Evolutionary conservation across 1,140 invertebrate genomes (phyloP).

Genomic region (Pristionchus pacificus): DNA sequence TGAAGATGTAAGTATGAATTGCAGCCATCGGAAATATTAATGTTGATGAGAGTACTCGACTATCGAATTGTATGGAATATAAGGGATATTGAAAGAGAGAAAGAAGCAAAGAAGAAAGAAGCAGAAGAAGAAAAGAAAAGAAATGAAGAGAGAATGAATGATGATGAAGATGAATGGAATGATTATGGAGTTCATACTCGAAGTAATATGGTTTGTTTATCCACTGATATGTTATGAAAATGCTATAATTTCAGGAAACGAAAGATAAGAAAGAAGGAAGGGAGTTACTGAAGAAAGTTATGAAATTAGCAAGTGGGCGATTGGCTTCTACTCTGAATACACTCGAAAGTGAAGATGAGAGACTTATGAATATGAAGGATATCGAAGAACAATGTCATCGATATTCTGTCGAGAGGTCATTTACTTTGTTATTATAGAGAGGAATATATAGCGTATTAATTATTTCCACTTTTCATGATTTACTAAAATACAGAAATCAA

Average conservation of each 20-base stretch:
- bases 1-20: too few relatives aligned
- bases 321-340: background rate
- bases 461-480: too few relatives aligned
- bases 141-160: too few relatives aligned
- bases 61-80: too few relatives aligned
- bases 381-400: background rate
- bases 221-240: background rate
- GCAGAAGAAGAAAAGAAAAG: background rate
- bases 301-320: background rate
- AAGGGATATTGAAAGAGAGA: background rate
- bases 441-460: too few relatives aligned
- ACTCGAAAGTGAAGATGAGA: background rate
- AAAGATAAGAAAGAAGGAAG: background rate
- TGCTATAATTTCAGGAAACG: background rate
- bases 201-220: background rate
- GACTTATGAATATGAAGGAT: background rate
- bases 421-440: background rate
- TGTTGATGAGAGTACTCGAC: too few relatives aligned
- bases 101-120: background rate
- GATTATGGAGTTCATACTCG: background rate
- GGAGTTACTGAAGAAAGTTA: background rate
- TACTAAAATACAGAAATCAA: background rate
- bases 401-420: background rate
- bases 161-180: background rate
- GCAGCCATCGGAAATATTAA: too few relatives aligned